Evolutionary conservation across 2,113 vertebrate species (phyloP).

Genomic region (Amazona vittata): DNA sequence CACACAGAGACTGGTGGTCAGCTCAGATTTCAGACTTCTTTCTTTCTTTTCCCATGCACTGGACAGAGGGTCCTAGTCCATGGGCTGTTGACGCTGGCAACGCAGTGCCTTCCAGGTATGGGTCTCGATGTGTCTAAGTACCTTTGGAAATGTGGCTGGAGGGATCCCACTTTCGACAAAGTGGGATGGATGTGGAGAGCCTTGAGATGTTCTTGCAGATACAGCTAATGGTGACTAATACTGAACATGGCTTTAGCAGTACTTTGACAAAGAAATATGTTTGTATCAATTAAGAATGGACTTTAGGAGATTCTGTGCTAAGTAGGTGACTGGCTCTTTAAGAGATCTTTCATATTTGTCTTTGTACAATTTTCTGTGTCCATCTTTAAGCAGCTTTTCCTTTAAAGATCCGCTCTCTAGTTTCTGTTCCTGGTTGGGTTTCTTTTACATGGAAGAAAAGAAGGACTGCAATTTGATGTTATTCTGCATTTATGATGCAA

Average conservation of each 20-base stretch:
- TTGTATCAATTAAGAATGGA: background rate
- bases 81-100: background rate
- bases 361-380: background rate
- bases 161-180: background rate
- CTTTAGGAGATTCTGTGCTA: background rate
- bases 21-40: background rate
- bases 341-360: background rate
- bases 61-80: rapidly evolving
- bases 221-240: background rate
- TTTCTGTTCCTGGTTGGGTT: background rate
- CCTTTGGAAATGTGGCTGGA: background rate
- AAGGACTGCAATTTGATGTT: background rate
- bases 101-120: background rate
- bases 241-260: background rate
- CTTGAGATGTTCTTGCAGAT: background rate
- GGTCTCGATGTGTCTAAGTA: background rate
- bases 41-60: background rate
- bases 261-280: background rate
- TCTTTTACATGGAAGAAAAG: background rate
- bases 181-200: background rate
- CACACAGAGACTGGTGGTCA: background rate
- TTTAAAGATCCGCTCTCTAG: background rate
- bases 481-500: background rate
- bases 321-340: background rate
- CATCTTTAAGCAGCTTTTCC: background rate